Evolutionary conservation across 2,797 vertebrate species (phyloP), one percentile per base, ranked within the genome.

Genomic region (Oreochromis mossambicus): DNA sequence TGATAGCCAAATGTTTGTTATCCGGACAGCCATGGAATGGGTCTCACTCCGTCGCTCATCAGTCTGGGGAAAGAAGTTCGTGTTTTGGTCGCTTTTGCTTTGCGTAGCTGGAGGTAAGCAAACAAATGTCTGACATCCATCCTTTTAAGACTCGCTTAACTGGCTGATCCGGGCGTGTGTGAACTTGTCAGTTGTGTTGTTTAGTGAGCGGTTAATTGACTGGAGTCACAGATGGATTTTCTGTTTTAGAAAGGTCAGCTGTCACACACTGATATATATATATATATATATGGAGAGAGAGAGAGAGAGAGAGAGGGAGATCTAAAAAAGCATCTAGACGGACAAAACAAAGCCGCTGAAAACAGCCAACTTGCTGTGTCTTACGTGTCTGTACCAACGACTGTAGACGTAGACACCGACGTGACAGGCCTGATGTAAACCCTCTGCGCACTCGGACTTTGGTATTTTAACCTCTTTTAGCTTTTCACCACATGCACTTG

Each of bases 61-160:
- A 7, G 46, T 58, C 1, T 68, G 82, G 73, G 68, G 51, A n/a
- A 54, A 21, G 36, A 76, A 21, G 13, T 11, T n/a, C 17, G 1
- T 38, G 4, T 38, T 93, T n/a, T 92, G 89, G 88, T 80, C 52
- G 10, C 24, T 83, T 4, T 50, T 96, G 81, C 2, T 91, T 11
- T 8, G 66, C 52, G 17, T 68, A 3, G 76, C 75, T 77, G 79
- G 34, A 96, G 96, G 96, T 97, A 94, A 95, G 94, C 3, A 14
- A 8, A 8, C 41, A 17, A 38, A 15, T 5, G 29, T 6, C 55
- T 34, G 34, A 70, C 77, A 50, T 19, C n/a, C 66, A 54, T 29
- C 21, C 14, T 70, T 32, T 4, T 2, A 12, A n/a, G 7, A 50
- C 54, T 6, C 61, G 70, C 61, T 9, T 8, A 12, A 51, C 34